Evolutionary conservation across 2,888 invertebrate genomes (phyloP), one percentile per base, ranked within the genome.

Genomic region (Diplazon laetatorius): DNA sequence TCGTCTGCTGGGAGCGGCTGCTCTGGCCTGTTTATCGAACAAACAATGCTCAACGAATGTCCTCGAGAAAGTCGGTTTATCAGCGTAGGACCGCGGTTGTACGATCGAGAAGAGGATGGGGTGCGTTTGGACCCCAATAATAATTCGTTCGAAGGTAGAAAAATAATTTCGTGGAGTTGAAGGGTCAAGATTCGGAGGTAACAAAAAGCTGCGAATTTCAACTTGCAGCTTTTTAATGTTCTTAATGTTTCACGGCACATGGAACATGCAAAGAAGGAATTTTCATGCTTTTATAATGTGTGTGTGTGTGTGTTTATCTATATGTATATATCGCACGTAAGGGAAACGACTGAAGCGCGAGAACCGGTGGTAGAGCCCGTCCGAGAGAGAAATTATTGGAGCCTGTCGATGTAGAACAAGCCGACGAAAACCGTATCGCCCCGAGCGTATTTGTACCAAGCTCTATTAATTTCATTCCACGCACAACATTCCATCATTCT

Each of bases 1-100:
- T 42, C 97, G 93, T 81, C 97, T 94, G 86, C 95, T 96, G 16
- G 96, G 96, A 14, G 96, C 96, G 48, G 96, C 95, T 66, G 95
- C 94, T 90, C 96, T 95, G 65, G 97, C 95, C 90, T 90, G 82
- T 60, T 73, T 81, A 52, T 57, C 46, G 68, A 69, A 5, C 30
- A 8, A 14, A 52, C 20, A 14, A n/a, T 52, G n/a, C n/a, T n/a
- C n/a, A n/a, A n/a, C n/a, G n/a, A n/a, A n/a, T n/a, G n/a, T n/a
- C n/a, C n/a, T n/a, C n/a, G n/a, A n/a, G n/a, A n/a, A n/a, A n/a
- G n/a, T n/a, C n/a, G n/a, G n/a, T n/a, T n/a, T n/a, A n/a, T n/a
- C n/a, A n/a, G n/a, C n/a, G n/a, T n/a, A n/a, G n/a, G n/a, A n/a
- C n/a, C n/a, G n/a, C n/a, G n/a, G n/a, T n/a, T n/a, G n/a, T n/a